Percentiles rank a stretch among this genome's conserved stretches.
Conservation (phyloP, 2,113 vertebrate genomes). For the Tupaia tana region DNA sequence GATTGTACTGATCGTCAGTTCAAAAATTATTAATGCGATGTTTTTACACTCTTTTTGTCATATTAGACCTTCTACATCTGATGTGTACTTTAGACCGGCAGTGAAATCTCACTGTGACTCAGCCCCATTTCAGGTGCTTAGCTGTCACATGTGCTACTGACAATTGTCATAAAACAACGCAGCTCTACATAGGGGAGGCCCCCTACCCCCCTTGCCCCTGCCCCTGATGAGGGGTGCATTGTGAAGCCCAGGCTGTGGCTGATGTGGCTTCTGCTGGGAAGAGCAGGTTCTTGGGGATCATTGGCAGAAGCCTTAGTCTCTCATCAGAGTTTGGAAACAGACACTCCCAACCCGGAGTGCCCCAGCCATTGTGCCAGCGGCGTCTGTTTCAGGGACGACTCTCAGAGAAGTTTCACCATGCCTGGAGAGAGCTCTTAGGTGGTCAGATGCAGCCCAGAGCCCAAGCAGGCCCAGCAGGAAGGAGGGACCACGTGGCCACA, state of each 20-base stretch:
- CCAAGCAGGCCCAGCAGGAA: neutral
- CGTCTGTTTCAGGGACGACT: neutral
- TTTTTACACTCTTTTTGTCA: neutral
- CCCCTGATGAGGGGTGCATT: neutral
- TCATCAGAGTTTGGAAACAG: neutral
- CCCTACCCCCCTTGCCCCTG: neutral
- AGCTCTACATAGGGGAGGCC: neutral
- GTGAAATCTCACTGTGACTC: rapidly evolving
- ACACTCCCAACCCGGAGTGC: neutral
- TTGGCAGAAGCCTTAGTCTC: neutral
- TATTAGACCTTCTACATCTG: neutral
- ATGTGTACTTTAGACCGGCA: neutral
- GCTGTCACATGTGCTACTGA: rapidly evolving
- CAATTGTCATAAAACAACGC: rapidly evolving
- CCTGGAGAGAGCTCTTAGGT: neutral
- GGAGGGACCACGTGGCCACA: neutral
- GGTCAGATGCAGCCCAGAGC: neutral
- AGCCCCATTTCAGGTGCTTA: neutral
- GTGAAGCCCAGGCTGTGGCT: rapidly evolving
- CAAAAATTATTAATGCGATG: neutral
- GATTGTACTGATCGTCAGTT: neutral
- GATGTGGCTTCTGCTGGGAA: neutral
- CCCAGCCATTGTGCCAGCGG: neutral
- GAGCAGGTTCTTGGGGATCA: neutral
- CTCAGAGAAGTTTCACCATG: neutral